Percentiles rank a stretch among this genome's conserved stretches.
phyloP scores from a whole-genome alignment of 2,888 invertebrate species.

The Harpalus rufipes region DNA sequence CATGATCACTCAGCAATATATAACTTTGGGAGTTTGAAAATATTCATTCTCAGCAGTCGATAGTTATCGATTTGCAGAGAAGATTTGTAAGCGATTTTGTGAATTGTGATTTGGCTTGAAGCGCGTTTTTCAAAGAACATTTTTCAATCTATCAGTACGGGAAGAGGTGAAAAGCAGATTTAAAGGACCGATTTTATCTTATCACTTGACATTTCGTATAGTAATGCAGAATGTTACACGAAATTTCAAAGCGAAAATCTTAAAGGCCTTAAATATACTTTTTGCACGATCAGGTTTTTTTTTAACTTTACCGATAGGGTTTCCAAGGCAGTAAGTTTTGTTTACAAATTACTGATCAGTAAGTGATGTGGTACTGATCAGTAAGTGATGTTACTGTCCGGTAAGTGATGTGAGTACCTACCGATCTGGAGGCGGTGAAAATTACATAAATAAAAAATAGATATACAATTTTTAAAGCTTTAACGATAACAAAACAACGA shows the following conservation, averaged over 20 bases:
- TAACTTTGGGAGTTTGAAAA: constrained; percentile 6
- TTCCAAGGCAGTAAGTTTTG: too few relatives aligned
- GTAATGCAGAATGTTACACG: constrained; percentile 1
- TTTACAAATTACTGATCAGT: too few relatives aligned
- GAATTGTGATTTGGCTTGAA: neutral
- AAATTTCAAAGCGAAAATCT: constrained; percentile 32
- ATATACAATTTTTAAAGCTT: too few relatives aligned
- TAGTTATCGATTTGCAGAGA: neutral
- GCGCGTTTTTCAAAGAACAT: constrained; percentile 1
- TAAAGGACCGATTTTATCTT: constrained; percentile 14
- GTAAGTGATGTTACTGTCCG: too few relatives aligned
- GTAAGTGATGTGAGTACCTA: too few relatives aligned
- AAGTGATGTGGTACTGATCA: too few relatives aligned
- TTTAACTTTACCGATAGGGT: too few relatives aligned
- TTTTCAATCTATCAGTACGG: constrained; percentile 27
- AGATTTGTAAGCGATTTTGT: constrained; percentile 14
- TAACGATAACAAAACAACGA: too few relatives aligned
- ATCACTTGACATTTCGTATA: constrained; percentile 20
- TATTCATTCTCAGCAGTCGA: neutral
- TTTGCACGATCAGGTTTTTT: too few relatives aligned
- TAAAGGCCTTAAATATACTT: too few relatives aligned
- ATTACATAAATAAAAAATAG: too few relatives aligned
- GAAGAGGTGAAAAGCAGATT: constrained; percentile 14
- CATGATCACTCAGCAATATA: neutral
- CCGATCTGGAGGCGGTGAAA: too few relatives aligned